Base-by-base conservation (phyloP, 2,113 vertebrate genomes). In the Triplophysa siluroides region DNA sequence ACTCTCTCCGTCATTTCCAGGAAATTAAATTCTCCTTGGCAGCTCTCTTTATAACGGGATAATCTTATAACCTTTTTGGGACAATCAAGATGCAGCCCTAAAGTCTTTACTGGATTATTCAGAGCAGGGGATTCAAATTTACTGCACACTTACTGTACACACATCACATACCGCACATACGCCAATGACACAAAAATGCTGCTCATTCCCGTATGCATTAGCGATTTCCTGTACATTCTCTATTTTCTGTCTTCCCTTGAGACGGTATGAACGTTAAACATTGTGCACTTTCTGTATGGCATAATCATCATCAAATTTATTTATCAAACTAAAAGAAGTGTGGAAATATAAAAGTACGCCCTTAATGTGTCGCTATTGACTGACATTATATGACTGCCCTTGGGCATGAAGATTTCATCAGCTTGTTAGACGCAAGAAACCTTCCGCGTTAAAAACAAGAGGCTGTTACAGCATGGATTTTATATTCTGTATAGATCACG, bases 231-330 rank as follows among this genome's bases (percentile, higher is more conserved):
- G 43, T 45, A 72, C 67, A n/a, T 52, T 65, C 47, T 83, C 66
- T 52, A 43, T 65, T 26, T 63, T 47, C 52, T 38, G 78, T 80
- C 61, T 83, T 79, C 70, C 77, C 65, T 74, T 14, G 24, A 67
- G 50, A 69, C 47, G 26, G 66, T 64, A 2, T 76, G 60, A 74
- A 61, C 78, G 66, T 45, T 52, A 52, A 77, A 85, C 70, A 61
- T 77, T 41, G 63, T 77, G 82, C 78, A 80, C 78, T 80, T 85
- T 85, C 83, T 33, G 74, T 62, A 78, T 43, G 16, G 61, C 52
- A 64, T 67, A 62, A 60, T 52, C 56, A 65, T 52, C 50, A 50
- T 78, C 71, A 12, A 56, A 47, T 41, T 74, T 62, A 58, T 63
- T 19, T 63, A 23, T 43, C 26, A 41, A 50, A 52, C 12, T 29